Evolutionary conservation across 1,140 invertebrate species (phyloP).

Genomic region (Epicauta chinensis): DNA sequence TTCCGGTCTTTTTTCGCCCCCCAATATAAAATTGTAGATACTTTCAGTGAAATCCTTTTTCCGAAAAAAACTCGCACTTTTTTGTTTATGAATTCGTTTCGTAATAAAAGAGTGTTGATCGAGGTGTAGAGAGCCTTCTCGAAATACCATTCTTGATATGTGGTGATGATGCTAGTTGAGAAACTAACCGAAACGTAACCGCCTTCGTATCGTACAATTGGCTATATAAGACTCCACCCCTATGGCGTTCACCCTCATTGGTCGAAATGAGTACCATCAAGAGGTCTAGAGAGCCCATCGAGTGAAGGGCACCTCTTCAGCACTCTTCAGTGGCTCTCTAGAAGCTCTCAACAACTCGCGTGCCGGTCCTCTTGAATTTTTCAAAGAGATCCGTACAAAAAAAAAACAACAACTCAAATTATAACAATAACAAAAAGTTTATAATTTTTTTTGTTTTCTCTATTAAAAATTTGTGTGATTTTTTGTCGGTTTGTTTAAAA

Average conservation of each 20-base stretch:
- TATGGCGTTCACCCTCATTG: slow-evolving; percentile 22
- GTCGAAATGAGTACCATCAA: slow-evolving; percentile 30
- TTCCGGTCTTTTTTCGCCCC: no score
- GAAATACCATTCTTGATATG: no score
- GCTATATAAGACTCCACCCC: slow-evolving; percentile 25
- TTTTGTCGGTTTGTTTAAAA: slow-evolving; percentile 7
- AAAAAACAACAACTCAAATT: neutral
- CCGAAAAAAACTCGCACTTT: no score
- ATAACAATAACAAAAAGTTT: neutral
- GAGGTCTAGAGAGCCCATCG: slow-evolving; percentile 35
- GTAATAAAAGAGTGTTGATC: no score
- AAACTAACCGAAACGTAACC: no score
- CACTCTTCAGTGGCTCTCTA: slow-evolving; percentile 41
- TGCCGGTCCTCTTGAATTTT: slow-evolving; percentile 35
- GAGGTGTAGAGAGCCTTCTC: no score
- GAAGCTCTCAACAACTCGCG: slow-evolving; percentile 39
- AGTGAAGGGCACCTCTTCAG: slow-evolving; percentile 39
- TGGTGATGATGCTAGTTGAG: no score
- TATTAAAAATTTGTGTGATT: slow-evolving; percentile 5
- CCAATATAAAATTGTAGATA: no score
- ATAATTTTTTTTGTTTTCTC: neutral
- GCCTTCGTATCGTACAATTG: no score
- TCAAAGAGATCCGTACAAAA: neutral
- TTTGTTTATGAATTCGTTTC: no score
- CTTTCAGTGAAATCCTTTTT: no score